Percentiles rank a stretch among this genome's conserved stretches.
Evolutionary conservation across 92 coral and sea anemone genomes (phyloP).

Genomic region (Palythoa grandiflora): DNA sequence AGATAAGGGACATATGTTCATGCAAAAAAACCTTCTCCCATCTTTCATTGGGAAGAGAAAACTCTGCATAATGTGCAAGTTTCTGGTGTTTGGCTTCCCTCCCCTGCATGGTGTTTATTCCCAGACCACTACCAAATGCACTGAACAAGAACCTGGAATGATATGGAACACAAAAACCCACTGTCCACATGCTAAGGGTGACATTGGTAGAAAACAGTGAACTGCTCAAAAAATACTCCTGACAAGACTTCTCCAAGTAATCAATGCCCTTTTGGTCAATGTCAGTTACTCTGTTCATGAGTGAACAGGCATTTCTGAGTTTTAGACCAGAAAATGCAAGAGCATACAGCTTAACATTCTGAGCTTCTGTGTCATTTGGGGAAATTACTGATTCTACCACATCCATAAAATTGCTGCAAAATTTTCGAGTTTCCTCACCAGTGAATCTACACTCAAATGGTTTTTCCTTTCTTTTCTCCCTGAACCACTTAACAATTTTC

Average conservation of each 20-base stretch:
- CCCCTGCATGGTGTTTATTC: constrained; percentile 75
- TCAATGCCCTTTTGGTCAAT: constrained; percentile 69
- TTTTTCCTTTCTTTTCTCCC: constrained; percentile 62
- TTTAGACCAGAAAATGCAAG: constrained; percentile 65
- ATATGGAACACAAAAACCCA: constrained; percentile 79
- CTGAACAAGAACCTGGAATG: constrained; percentile 68
- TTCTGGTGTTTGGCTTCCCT: constrained; percentile 79
- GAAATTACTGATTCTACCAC: constrained; percentile 65
- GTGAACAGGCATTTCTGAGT: constrained; percentile 69
- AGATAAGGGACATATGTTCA: constrained; percentile 73
- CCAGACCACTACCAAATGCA: constrained; percentile 69
- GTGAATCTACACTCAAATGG: constrained; percentile 72
- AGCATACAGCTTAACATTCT: constrained; percentile 49
- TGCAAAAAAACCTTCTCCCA: constrained; percentile 79
- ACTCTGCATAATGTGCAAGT: constrained; percentile 75
- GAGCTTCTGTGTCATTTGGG: constrained; percentile 60
- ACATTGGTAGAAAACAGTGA: constrained; percentile 62
- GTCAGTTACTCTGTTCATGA: constrained; percentile 71
- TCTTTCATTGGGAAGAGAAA: constrained; percentile 73
- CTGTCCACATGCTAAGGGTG: constrained; percentile 77
- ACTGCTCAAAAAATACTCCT: constrained; percentile 69
- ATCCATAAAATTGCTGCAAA: constrained; percentile 69
- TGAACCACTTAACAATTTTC: constrained; percentile 71
- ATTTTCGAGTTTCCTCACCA: constrained; percentile 77
- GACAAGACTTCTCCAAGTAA: constrained; percentile 68